Evolutionary conservation across 2,113 vertebrate genomes (phyloP).

Genomic region (Panthera uncia): DNA sequence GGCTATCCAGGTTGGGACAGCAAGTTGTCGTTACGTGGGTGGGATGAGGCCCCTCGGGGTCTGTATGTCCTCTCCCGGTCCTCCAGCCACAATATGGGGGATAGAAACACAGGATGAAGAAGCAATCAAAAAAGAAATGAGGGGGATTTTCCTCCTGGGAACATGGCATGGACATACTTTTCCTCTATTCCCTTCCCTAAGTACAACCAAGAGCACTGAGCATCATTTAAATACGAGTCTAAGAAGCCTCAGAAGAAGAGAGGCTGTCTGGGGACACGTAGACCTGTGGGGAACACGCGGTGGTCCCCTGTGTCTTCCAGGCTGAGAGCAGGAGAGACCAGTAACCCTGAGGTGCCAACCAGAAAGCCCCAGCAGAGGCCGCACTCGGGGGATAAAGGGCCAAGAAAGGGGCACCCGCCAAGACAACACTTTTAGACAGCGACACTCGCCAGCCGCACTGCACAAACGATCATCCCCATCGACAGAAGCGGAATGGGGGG

Average conservation of each 20-base stretch:
- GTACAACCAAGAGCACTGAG: not conserved
- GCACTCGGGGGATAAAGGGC: fast-evolving
- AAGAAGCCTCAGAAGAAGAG: not conserved
- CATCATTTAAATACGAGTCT: fast-evolving
- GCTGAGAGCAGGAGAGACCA: not conserved
- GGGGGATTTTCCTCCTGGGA: not conserved
- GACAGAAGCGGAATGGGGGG: not conserved
- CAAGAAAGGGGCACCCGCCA: no score
- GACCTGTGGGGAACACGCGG: not conserved
- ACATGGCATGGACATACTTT: no score
- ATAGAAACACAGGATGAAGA: not conserved
- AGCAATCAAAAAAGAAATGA: not conserved
- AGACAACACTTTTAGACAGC: no score
- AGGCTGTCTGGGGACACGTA: fast-evolving
- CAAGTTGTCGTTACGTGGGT: no score
- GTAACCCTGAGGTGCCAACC: fast-evolving
- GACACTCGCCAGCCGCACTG: not conserved
- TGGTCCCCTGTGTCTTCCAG: no score
- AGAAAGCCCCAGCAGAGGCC: not conserved
- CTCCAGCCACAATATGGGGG: no score
- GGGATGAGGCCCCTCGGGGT: no score
- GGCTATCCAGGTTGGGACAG: not conserved
- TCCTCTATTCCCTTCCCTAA: no score
- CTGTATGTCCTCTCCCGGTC: no score
- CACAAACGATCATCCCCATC: not conserved